Base-by-base conservation (phyloP, 2,113 vertebrate species). In the Eulemur macaco region DNA sequence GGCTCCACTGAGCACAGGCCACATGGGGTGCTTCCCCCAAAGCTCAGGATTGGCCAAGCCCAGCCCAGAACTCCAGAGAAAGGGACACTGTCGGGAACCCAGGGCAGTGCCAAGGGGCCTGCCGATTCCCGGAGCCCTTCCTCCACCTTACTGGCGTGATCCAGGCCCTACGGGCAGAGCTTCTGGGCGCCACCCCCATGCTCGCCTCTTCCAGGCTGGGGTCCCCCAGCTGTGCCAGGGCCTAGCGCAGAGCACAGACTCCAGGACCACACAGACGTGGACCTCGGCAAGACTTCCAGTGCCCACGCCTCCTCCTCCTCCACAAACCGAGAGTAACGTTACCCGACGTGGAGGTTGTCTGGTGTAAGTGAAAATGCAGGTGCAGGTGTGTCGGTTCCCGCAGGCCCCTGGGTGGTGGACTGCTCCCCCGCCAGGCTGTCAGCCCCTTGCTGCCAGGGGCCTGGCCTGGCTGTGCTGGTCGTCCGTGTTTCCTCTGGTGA, bases 381-480 rank as follows among this genome's bases (percentile, higher is more conserved):
- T 5, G 34, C 6, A 23, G 18, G 4, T 2, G 4, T 9, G 39
- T 5, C n/a, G 27, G 27, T 25, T 1, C 39, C 56, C 1, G 6
- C 2, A 45, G 56, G 34, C 25, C 11, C 23, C 78, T 18, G 13
- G 13, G n/a, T 76, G 12, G 11, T 47, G 13, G 50, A 10, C 17
- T 34, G 3, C 7, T 29, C 50, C 23, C 34, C 23, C 9, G 2
- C 21, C 12, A 23, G 27, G 34, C 37, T 31, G 45, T 37, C 47
- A 54, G 12, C 74, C 9, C 37, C 13, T 15, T n/a, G 71, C 20
- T 15, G 12, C 5, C 27, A 31, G 71, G 42, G 3, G 21, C 27
- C 87, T 45, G 54, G 71, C 39, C 27, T 11, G 2, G 23, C 83
- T 47, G 31, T 88, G 31, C n/a, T 42, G 31, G 31, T 39, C 18